Percentiles rank a stretch among this genome's conserved stretches.
Conservation (phyloP, 2,113 vertebrate genomes). For the Dolichotis patagonum region DNA sequence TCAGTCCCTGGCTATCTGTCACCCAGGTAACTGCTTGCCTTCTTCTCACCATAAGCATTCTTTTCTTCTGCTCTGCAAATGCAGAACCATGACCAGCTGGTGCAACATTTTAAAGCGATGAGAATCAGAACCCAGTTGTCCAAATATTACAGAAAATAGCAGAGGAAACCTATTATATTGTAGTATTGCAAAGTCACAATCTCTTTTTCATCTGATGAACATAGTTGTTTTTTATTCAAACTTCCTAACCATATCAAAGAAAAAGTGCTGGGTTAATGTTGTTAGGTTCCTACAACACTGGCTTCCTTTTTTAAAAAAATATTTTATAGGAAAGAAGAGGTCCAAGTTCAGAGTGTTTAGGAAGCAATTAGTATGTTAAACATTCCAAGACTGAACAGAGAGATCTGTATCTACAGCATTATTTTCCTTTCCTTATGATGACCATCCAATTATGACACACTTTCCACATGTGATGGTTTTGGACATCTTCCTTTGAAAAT, state of each 20-base stretch:
- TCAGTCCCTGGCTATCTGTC: neutral
- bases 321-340: neutral
- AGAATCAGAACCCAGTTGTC: neutral
- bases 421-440: conserved; percentile 39
- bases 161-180: neutral
- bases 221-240: neutral
- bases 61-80: neutral
- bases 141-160: neutral
- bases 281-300: neutral
- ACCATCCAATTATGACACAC: neutral
- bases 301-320: neutral
- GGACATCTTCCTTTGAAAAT: conserved; percentile 19
- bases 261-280: neutral
- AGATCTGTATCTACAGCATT: neutral
- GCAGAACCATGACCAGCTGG: neutral
- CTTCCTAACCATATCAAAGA: neutral
- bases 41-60: neutral
- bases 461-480: neutral
- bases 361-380: neutral
- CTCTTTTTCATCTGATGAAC: neutral
- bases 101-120: neutral
- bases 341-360: neutral
- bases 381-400: neutral
- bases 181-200: neutral
- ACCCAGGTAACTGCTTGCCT: neutral